phyloP scores from a whole-genome alignment of 2,113 vertebrate species.

The Hymenochirus boettgeri region DNA sequence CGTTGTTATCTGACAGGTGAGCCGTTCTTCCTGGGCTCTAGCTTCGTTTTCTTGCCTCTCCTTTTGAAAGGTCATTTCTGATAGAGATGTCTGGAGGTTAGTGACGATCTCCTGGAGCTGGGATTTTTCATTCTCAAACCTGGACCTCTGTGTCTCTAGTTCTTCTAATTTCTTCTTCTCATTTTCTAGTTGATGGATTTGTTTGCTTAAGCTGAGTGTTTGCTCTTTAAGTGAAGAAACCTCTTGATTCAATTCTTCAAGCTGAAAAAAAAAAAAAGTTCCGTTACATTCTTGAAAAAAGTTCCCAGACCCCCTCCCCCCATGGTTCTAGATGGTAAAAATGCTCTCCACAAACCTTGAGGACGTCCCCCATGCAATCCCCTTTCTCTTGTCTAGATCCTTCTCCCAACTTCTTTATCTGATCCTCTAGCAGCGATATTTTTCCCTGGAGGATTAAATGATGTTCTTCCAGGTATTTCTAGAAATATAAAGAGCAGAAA shows the following conservation, averaged over 20 bases:
- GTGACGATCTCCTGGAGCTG: slow-evolving; percentile 54
- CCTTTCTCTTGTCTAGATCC: slow-evolving; percentile 64
- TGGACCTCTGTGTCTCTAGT: slow-evolving; percentile 47
- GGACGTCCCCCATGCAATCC: slow-evolving; percentile 80
- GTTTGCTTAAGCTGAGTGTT: slow-evolving; percentile 55
- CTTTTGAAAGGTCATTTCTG: slow-evolving; percentile 52
- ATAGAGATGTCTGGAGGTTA: slow-evolving; percentile 59
- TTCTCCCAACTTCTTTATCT: slow-evolving; percentile 58
- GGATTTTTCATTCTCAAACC: slow-evolving; percentile 61
- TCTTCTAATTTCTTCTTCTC: slow-evolving; percentile 51
- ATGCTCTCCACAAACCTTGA: slow-evolving; percentile 67
- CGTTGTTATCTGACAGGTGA: slow-evolving; percentile 55
- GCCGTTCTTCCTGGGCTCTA: slow-evolving; percentile 44
- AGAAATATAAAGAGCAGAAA: slow-evolving; percentile 3
- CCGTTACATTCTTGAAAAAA: not conserved
- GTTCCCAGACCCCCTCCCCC: too few relatives aligned
- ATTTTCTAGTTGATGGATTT: slow-evolving; percentile 52
- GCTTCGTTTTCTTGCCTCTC: slow-evolving; percentile 63
- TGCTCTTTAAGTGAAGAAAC: slow-evolving; percentile 51
- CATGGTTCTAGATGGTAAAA: too few relatives aligned
- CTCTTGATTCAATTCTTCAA: slow-evolving; percentile 72
- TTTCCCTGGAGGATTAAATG: slow-evolving; percentile 85
- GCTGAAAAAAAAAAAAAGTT: slow-evolving; percentile 46
- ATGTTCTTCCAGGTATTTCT: slow-evolving; percentile 81
- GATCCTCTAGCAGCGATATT: slow-evolving; percentile 80